Conservation (phyloP, 2,888 invertebrate genomes). For the Nymphalis polychloros region DNA sequence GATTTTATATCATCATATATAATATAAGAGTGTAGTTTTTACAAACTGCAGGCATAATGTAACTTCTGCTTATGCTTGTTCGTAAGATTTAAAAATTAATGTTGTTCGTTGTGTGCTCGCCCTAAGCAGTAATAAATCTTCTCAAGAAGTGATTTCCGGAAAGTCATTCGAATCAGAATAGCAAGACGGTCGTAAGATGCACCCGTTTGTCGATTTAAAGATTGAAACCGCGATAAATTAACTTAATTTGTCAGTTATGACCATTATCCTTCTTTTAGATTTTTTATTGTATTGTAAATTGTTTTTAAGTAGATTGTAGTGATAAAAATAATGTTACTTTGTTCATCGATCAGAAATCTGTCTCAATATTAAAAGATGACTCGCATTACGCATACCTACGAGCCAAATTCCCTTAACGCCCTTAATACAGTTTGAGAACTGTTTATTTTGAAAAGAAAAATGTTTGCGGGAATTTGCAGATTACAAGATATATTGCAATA, state of each 20-base stretch:
- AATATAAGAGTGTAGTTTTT: no score
- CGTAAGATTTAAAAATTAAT: not conserved
- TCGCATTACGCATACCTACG: not conserved
- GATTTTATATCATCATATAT: no score
- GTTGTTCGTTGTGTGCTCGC: constrained; percentile 18
- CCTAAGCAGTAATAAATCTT: constrained; percentile 44
- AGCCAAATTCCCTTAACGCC: not conserved
- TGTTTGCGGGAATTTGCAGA: constrained; percentile 44
- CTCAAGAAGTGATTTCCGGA: constrained; percentile 61
- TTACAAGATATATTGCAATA: constrained; percentile 52
- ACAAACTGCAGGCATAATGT: no score
- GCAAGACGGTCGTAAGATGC: constrained; percentile 59
- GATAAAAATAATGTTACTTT: not conserved
- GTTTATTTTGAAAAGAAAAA: constrained; percentile 36
- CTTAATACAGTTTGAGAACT: constrained; percentile 11
- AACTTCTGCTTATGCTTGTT: not conserved
- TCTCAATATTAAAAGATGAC: not conserved
- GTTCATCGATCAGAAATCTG: not conserved
- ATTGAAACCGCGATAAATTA: constrained; percentile 48
- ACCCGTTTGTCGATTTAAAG: constrained; percentile 56
- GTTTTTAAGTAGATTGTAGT: constrained; percentile 2
- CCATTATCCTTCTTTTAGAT: constrained; percentile 31
- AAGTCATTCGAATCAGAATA: constrained; percentile 59
- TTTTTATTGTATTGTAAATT: constrained; percentile 29
- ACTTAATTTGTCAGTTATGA: constrained; percentile 42